Percentiles rank a stretch among this genome's conserved stretches.
These are phyloP conservation scores for Aldabrachelys gigantea DNA, from an alignment of 2,113 vertebrate species.

Conservation along the genomic window DNA sequence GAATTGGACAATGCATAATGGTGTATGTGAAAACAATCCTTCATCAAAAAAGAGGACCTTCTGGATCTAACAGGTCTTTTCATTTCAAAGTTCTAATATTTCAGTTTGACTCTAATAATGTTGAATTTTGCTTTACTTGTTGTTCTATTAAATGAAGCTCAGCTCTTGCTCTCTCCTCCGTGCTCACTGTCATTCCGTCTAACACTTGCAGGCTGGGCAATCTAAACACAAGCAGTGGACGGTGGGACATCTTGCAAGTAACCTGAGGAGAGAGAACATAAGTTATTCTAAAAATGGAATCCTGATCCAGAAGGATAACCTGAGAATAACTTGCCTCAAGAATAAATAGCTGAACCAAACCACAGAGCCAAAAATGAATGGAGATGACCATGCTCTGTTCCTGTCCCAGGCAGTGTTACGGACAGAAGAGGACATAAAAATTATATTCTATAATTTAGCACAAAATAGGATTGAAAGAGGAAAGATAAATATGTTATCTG, in stretches of 20 bases:
- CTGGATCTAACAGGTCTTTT: neutral
- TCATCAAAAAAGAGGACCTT: neutral
- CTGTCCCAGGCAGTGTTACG: neutral
- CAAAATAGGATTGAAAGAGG: neutral
- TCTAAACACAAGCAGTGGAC: slow-evolving; percentile 79
- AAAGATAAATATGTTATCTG: neutral
- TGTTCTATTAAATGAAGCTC: slow-evolving; percentile 78
- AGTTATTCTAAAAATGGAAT: neutral
- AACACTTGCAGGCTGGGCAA: slow-evolving; percentile 84
- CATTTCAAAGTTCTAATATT: neutral
- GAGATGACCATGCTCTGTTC: neutral
- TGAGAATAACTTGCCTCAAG: neutral
- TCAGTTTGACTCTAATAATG: neutral
- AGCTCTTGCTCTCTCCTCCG: slow-evolving; percentile 84
- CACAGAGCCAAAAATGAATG: neutral
- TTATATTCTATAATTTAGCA: neutral
- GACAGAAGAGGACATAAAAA: neutral
- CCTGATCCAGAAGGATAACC: slow-evolving; percentile 13
- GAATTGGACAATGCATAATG: neutral
- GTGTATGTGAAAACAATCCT: neutral
- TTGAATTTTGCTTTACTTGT: slow-evolving; percentile 74
- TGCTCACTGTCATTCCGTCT: slow-evolving; percentile 81
- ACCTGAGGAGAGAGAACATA: slow-evolving; percentile 69
- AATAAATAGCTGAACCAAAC: neutral
- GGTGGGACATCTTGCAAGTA: slow-evolving; percentile 80